Conservation (phyloP, 2,113 vertebrate genomes). For the Pipra filicauda region DNA sequence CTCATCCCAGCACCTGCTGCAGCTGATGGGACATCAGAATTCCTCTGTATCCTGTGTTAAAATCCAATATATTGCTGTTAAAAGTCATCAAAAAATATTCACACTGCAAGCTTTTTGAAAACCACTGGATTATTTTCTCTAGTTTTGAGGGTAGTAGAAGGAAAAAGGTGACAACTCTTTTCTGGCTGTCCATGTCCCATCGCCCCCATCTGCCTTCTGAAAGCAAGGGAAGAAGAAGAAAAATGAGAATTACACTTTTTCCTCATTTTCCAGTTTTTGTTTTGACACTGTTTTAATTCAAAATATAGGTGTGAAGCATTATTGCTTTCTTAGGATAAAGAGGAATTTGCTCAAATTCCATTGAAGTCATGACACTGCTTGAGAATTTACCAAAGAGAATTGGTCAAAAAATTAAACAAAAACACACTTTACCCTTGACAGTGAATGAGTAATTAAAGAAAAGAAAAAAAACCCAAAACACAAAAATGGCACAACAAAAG, state of each 20-base stretch:
- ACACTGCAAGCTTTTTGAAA: not conserved
- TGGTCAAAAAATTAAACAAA: not conserved
- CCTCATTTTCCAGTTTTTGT: not conserved
- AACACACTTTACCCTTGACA: not conserved
- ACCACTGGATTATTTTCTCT: not conserved
- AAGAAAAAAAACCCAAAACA: not conserved
- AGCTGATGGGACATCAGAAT: not conserved
- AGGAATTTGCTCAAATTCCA: rapidly evolving
- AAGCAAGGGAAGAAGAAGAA: not conserved
- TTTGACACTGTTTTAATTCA: not conserved
- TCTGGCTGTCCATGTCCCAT: no score
- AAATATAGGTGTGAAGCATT: not conserved
- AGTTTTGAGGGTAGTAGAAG: not conserved
- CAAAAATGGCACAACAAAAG: not conserved
- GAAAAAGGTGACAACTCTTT: not conserved
- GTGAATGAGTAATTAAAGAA: not conserved
- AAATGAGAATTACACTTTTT: not conserved
- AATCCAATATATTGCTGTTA: not conserved
- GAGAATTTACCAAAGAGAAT: not conserved
- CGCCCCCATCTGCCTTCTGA: rapidly evolving
- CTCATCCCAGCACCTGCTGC: not conserved
- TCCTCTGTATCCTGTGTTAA: not conserved
- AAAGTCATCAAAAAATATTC: not conserved
- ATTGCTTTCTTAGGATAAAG: not conserved
- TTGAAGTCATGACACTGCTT: not conserved